phyloP scores from a whole-genome alignment of 2,797 vertebrate species.

The Mergus octosetaceus region DNA sequence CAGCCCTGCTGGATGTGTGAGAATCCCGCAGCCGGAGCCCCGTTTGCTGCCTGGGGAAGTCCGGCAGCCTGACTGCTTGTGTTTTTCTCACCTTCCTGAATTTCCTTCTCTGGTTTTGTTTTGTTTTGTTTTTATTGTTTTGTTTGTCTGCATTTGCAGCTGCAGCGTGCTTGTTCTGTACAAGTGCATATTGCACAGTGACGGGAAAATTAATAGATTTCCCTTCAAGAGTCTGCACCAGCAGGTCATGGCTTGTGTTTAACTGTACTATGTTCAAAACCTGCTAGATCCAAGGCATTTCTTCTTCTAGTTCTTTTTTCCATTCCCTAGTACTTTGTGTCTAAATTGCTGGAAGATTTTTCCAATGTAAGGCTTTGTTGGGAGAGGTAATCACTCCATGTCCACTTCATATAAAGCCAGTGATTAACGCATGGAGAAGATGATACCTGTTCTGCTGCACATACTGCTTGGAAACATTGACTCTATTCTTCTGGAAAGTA shows the following conservation, averaged over 20 bases:
- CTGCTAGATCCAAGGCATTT: neutral
- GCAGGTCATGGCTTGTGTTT: neutral
- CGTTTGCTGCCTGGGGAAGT: rapidly evolving
- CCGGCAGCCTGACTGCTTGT: neutral
- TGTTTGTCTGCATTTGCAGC: neutral
- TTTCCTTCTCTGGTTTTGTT: neutral
- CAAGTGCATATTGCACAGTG: neutral
- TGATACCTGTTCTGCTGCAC: neutral
- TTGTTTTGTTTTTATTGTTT: neutral
- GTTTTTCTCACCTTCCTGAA: neutral
- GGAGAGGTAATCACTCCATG: neutral
- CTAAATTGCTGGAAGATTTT: neutral
- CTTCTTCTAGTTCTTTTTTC: neutral
- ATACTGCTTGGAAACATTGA: neutral
- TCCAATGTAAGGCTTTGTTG: neutral
- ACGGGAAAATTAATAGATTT: neutral
- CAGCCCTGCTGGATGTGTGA: neutral
- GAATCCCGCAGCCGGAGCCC: neutral
- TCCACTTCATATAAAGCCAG: neutral
- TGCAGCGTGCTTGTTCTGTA: neutral
- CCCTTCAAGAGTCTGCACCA: neutral
- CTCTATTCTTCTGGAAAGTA: neutral
- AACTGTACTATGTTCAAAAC: neutral
- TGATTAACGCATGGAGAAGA: neutral
- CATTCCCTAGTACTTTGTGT: neutral